Conservation (phyloP, 1,140 invertebrate species). For the Ptiloglossa arizonensis region DNA sequence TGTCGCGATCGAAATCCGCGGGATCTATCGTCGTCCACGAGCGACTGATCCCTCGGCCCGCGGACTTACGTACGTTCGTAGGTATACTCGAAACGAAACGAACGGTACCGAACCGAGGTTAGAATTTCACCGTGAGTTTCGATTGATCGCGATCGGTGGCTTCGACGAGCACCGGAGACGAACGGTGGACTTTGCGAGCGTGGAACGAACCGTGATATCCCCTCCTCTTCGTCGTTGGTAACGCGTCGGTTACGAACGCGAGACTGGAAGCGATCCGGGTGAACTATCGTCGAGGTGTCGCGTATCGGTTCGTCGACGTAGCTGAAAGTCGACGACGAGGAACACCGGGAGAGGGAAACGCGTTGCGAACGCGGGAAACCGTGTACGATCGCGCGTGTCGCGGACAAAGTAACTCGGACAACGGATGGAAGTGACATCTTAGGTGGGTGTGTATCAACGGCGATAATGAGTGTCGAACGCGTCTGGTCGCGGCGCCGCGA, state of each 20-base stretch:
- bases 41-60: not conserved
- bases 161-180: too few species aligned
- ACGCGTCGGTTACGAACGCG: too few species aligned
- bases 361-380: conserved; percentile 9
- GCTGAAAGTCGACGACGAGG: not conserved
- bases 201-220: too few species aligned
- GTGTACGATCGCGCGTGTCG: not conserved
- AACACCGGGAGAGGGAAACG: not conserved
- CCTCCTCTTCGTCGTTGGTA: too few species aligned
- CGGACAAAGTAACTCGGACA: not conserved
- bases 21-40: conserved; percentile 13
- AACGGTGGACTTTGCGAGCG: too few species aligned
- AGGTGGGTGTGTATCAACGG: conserved; percentile 7
- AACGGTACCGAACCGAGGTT: not conserved
- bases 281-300: not conserved
- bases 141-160: too few species aligned
- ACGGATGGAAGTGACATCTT: not conserved
- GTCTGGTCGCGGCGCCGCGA: not conserved
- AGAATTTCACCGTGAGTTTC: not conserved
- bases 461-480: conserved; percentile 19
- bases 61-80: not conserved
- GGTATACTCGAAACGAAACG: not conserved
- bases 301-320: not conserved
- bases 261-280: not conserved
- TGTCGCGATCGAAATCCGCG: conserved; percentile 26